phyloP scores from a whole-genome alignment of 2,113 vertebrate genomes.

The Megaptera novaeangliae region DNA sequence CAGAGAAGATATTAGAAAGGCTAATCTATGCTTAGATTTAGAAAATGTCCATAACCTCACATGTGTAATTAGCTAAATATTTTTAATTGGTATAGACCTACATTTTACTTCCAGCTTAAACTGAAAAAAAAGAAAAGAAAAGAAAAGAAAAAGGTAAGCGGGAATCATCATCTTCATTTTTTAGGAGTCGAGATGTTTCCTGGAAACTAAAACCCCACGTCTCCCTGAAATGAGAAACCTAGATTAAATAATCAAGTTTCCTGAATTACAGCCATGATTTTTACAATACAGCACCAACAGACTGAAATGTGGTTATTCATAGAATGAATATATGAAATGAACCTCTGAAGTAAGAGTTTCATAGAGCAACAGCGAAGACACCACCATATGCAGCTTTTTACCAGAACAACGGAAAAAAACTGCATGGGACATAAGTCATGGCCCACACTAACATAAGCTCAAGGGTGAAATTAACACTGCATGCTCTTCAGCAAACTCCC shows the following conservation, averaged over 20 bases:
- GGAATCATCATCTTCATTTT: background rate
- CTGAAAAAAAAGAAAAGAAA: background rate
- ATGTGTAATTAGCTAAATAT: background rate
- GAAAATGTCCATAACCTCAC: background rate
- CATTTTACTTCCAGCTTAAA: background rate
- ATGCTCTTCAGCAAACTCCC: background rate
- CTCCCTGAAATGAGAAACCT: background rate
- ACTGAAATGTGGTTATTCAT: background rate
- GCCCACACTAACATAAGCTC: background rate
- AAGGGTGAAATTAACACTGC: background rate
- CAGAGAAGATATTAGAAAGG: background rate
- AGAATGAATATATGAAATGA: background rate
- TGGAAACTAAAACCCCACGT: background rate
- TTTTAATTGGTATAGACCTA: background rate
- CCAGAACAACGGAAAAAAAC: background rate
- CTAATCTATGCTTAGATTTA: background rate
- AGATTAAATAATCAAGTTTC: background rate
- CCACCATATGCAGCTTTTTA: background rate
- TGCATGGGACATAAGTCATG: rapidly evolving
- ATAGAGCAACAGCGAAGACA: background rate
- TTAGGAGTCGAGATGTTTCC: background rate
- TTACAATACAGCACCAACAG: background rate
- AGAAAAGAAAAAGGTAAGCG: background rate
- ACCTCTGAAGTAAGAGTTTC: background rate
- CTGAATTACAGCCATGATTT: background rate